Base-by-base conservation (phyloP, 2,797 vertebrate species). In the Hippopotamyrus pictus region DNA sequence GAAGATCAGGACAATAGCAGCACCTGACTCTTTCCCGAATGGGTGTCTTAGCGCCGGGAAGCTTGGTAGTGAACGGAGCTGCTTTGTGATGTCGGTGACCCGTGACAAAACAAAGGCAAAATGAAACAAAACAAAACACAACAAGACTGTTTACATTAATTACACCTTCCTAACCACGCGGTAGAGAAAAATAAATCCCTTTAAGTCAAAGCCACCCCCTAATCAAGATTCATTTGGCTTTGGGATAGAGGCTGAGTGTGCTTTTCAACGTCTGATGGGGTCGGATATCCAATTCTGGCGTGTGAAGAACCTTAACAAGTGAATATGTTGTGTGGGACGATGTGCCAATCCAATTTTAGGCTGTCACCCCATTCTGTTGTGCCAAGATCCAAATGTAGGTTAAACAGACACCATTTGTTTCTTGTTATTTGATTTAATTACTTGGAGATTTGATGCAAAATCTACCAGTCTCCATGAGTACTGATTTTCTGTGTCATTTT, bases 91-190 rank as follows among this genome's bases (percentile, higher is more conserved):
- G 37, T 82, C 3, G 14, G 19, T 82, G 37, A 82, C 41, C 76
- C 37, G 19, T 82, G 19, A 82, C 76, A 82, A 79, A 82, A 82
- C 76, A 82, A 82, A 82, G 33, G 76, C 41, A 46, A 82, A 79
- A 46, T 41, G 41, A 44, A 46, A 82, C 17, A n/a, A 82, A 46
- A 82, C 76, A 73, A 73, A 73, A 73, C 65, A 73, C 65, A 73
- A 17, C 65, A 73, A 73, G 12, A 73, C 65, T 73, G 65, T 73
- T 73, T 73, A 73, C 65, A 73, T 73, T 73, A 73, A 73, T 73
- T 73, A 82, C 41, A 82, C 76, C 41, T 46, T 82, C 76, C 41
- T 82, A 82, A 46, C 76, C 19, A 41, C 3, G 2, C 19, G 17
- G 19, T 82, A 41, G 41, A 82, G 41, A 46, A 82, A 82, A 73